phyloP scores from a whole-genome alignment of 2,113 vertebrate species.

The Canis aureus region DNA sequence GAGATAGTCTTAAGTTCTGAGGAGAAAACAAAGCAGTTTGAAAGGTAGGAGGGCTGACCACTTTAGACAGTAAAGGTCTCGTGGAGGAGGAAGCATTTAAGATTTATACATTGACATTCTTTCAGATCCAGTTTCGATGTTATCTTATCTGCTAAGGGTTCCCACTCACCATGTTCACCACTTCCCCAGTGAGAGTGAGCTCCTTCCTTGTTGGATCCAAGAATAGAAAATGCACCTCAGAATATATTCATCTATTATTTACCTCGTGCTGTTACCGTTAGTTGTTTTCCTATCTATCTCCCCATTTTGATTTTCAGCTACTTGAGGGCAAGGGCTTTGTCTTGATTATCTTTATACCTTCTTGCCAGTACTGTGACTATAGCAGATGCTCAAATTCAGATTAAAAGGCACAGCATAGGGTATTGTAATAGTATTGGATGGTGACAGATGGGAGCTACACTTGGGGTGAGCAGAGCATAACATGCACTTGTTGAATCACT shows the following conservation, averaged over 20 bases:
- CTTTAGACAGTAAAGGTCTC: not conserved
- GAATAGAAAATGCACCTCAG: not conserved
- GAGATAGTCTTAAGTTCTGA: not conserved
- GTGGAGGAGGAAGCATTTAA: not conserved
- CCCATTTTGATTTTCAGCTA: not conserved
- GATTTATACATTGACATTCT: not conserved
- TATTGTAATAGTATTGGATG: not conserved
- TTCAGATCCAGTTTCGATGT: not conserved
- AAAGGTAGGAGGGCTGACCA: no score
- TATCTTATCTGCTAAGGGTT: not conserved
- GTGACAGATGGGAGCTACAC: not conserved
- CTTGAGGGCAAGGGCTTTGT: not conserved
- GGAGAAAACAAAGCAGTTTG: not conserved
- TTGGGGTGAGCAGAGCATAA: not conserved
- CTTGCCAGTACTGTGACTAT: not conserved
- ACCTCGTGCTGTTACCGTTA: not conserved
- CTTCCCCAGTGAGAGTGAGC: not conserved
- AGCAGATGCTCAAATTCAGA: slow-evolving; percentile 1
- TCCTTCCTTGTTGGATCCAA: not conserved
- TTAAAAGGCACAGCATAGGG: not conserved
- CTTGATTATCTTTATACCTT: not conserved
- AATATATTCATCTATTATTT: not conserved
- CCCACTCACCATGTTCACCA: not conserved
- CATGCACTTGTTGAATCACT: not conserved
- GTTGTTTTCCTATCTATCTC: not conserved